These are phyloP conservation scores for Mesocricetus auratus DNA, from an alignment of 2,113 vertebrate genomes.

Conservation along the genomic window DNA sequence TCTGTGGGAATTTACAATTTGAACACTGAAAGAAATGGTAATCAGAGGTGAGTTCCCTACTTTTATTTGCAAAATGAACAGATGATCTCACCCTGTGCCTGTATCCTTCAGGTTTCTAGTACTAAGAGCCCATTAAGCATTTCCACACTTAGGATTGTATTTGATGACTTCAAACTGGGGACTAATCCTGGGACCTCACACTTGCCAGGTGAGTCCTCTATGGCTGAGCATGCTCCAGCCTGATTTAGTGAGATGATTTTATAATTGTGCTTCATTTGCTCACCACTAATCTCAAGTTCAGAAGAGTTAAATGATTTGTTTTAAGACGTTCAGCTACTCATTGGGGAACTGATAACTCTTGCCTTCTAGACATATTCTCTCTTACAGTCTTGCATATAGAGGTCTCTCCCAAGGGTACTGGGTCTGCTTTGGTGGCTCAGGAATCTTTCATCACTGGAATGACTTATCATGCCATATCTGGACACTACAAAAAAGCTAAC, in stretches of 20 bases:
- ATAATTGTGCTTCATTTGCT: background rate
- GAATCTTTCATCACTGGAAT: background rate
- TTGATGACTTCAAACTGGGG: background rate
- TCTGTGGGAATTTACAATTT: constrained; percentile 32
- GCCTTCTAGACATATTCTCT: background rate
- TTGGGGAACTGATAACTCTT: background rate
- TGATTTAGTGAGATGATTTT: background rate
- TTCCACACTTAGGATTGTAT: background rate
- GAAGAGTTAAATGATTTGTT: background rate
- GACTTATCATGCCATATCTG: background rate
- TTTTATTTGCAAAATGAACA: constrained; percentile 34
- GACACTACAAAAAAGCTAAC: background rate
- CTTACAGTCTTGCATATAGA: background rate
- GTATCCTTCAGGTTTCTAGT: background rate
- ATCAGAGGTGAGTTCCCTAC: background rate
- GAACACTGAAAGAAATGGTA: constrained; percentile 23
- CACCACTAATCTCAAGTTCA: constrained; percentile 25
- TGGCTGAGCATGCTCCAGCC: background rate
- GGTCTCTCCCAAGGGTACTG: background rate
- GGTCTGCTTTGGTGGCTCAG: background rate
- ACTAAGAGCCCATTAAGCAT: background rate
- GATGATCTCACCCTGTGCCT: background rate
- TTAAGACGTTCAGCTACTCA: background rate
- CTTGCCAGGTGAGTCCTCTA: background rate
- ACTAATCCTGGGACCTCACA: too few relatives aligned